Evolutionary conservation across 1,140 invertebrate species (phyloP), one percentile per base, ranked within the genome.

Genomic region (Caerostris extrusa): DNA sequence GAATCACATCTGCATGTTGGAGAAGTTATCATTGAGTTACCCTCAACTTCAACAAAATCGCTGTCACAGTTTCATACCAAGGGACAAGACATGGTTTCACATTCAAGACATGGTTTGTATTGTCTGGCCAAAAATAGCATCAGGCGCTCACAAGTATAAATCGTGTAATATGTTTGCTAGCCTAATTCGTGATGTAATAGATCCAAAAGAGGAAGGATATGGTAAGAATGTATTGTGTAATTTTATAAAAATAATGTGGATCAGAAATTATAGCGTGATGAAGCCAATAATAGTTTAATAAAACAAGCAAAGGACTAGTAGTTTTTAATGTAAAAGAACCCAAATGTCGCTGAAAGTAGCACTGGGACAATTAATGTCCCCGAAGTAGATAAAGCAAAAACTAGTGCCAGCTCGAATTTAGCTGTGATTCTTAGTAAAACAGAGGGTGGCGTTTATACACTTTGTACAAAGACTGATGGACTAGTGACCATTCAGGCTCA

Each of bases 171-270:
- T 94, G 88, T 94, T 91, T 94, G 53, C 86, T 85, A 58, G 81
- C 81, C 50, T 91, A 82, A 90, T 94, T 91, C 91, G 93, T 91
- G 81, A 50, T 94, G 94, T 92, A 87, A 87, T 91, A 91, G 81
- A 91, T 85, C 58, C 88, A 86, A 55, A 64, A 87, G 60, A 92
- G 55, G 83, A 92, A 71, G 94, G 57, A 53, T 81, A 17, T 94
- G 83, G 64, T 92, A 87, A 92, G 64, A 94, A 94, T 92, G 94
- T 92, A 93, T 93, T 94, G 90, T 88, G 61, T 61, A 94, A 83
- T 60, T 92, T 55, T 92, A 19, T 92, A 92, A 94, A 93, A 94
- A 94, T n/a, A 94, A 92, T 82, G 93, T 88, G 82, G 83, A 94
- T 88, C 90, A 92, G 94, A 92, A 87, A 94, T 92, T 34, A 92